Conservation (phyloP, 2,888 invertebrate genomes). For the Helleia helle region DNA sequence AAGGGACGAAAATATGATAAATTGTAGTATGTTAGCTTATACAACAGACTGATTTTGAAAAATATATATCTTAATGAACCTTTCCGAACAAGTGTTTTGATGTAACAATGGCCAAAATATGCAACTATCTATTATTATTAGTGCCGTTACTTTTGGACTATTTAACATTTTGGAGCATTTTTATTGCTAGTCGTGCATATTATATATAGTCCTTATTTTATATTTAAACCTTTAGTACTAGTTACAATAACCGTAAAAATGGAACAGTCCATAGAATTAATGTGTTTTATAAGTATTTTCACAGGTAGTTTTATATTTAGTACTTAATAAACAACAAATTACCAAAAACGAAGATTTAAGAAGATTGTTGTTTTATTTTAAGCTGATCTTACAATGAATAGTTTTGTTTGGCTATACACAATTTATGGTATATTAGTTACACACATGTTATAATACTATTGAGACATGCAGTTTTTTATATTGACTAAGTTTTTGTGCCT, state of each 20-base stretch:
- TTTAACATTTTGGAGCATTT: conserved; percentile 36
- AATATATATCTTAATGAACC: conserved; percentile 14
- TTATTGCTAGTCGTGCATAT: conserved; percentile 55
- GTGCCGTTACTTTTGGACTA: conserved; percentile 10
- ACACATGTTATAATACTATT: too few relatives aligned
- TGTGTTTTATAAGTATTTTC: conserved; percentile 13
- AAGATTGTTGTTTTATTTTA: conserved; percentile 53
- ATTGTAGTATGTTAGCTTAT: conserved; percentile 15
- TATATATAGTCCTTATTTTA: conserved; percentile 17
- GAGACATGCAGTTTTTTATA: too few relatives aligned
- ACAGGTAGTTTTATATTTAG: conserved; percentile 31
- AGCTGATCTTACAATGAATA: conserved; percentile 26
- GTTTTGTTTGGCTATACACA: too few relatives aligned
- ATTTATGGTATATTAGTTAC: too few relatives aligned
- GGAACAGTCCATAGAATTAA: conserved; percentile 9
- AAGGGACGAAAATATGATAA: conserved; percentile 19
- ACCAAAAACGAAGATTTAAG: conserved; percentile 58
- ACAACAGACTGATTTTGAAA: conserved; percentile 20
- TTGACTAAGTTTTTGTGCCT: too few relatives aligned
- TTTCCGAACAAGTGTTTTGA: conserved; percentile 8
- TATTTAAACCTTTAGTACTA: conserved; percentile 22
- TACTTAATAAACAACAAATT: conserved; percentile 57
- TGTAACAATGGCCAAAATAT: conserved; percentile 3
- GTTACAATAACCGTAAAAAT: conserved; percentile 3
- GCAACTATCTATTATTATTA: background rate